Conservation (phyloP, 2,797 vertebrate species). For the Danio tinwini region DNA sequence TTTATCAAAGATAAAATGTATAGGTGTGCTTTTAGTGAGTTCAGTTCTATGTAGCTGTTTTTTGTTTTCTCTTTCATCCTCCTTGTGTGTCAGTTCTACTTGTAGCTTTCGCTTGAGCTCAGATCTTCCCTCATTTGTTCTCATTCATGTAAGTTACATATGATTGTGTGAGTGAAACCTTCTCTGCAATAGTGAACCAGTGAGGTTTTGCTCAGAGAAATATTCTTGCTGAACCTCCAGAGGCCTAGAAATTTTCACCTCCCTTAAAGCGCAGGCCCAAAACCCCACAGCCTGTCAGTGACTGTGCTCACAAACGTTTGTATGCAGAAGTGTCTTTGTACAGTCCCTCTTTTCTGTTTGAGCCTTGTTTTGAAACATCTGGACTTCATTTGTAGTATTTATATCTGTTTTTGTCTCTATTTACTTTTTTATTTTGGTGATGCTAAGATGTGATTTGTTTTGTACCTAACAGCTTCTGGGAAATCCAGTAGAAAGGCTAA, state of each 20-base stretch:
- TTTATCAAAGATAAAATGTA: slow-evolving; percentile 67
- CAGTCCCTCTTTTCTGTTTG: background rate
- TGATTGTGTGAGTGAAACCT: slow-evolving; percentile 29
- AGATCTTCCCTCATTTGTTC: slow-evolving; percentile 14
- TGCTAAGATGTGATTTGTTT: background rate
- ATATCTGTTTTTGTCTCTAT: background rate
- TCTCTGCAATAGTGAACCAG: slow-evolving; percentile 9
- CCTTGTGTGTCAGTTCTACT: slow-evolving; percentile 48
- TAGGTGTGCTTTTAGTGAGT: slow-evolving; percentile 70
- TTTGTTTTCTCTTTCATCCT: slow-evolving; percentile 4
- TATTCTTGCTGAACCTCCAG: slow-evolving; percentile 18
- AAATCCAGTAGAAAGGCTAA: background rate
- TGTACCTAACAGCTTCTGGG: background rate
- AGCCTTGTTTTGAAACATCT: background rate
- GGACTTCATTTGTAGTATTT: background rate
- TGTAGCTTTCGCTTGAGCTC: slow-evolving; percentile 26
- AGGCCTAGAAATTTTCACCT: slow-evolving; percentile 50
- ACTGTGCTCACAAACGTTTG: slow-evolving; percentile 24
- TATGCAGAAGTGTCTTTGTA: slow-evolving; percentile 34
- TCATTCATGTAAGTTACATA: slow-evolving; percentile 18
- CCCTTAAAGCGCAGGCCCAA: slow-evolving; percentile 68
- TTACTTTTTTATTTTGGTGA: background rate
- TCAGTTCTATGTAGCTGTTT: slow-evolving; percentile 57
- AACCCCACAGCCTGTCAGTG: slow-evolving; percentile 14
- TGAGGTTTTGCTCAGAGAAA: slow-evolving; percentile 5